These are phyloP conservation scores for Passer domesticus DNA, from an alignment of 2,113 vertebrate species.

Conservation along the genomic window DNA sequence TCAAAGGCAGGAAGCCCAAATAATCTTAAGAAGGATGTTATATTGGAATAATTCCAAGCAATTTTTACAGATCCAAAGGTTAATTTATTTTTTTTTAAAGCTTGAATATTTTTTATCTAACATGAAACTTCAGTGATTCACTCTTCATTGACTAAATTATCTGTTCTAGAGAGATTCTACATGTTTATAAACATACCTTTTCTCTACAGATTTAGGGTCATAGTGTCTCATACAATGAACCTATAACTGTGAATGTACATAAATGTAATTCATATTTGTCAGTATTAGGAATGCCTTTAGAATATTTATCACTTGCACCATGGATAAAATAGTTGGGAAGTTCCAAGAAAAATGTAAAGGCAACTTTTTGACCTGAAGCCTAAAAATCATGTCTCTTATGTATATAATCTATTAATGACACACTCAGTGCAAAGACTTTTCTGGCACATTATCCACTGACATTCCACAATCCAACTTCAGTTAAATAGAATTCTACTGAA, in stretches of 20 bases:
- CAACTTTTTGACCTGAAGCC: slow-evolving; percentile 32
- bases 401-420: slow-evolving; percentile 57
- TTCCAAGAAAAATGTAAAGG: slow-evolving; percentile 30
- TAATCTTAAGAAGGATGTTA: not conserved
- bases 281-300: not conserved
- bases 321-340: not conserved
- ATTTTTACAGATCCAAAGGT: not conserved
- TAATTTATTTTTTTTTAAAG: not conserved
- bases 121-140: not conserved
- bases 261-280: not conserved
- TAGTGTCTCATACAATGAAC: not conserved
- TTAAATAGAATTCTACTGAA: not conserved
- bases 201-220: not conserved
- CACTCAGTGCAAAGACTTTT: not conserved
- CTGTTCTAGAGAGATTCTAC: not conserved
- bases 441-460: slow-evolving; percentile 17
- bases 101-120: not conserved
- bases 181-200: not conserved
- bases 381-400: slow-evolving; percentile 30
- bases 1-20: not conserved
- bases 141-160: not conserved
- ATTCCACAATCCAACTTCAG: slow-evolving; percentile 27
- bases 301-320: slow-evolving; percentile 16
- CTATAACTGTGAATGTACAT: not conserved
- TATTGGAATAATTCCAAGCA: not conserved